Percentiles rank a stretch among this genome's conserved stretches.
These are phyloP conservation scores for Phylloscopus trochilus DNA, from an alignment of 2,113 vertebrate genomes.

Conservation along the genomic window DNA sequence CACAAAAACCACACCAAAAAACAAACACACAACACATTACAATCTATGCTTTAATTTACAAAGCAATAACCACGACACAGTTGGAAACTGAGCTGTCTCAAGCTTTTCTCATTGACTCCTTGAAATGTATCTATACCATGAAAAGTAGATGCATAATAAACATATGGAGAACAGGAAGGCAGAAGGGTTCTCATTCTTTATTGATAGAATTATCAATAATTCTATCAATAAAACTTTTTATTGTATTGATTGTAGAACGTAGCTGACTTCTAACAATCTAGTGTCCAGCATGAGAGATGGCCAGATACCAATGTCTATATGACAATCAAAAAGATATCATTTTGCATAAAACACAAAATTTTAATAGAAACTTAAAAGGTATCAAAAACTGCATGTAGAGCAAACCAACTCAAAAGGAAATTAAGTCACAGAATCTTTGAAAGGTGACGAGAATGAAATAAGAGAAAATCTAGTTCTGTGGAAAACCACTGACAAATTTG, in stretches of 20 bases:
- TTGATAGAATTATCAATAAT: not conserved
- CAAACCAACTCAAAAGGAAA: not conserved
- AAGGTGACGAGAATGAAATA: not conserved
- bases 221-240: not conserved
- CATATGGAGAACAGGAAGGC: not conserved
- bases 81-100: slow-evolving; percentile 17
- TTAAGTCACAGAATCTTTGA: not conserved
- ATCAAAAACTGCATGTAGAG: not conserved
- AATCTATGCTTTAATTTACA: slow-evolving; percentile 55
- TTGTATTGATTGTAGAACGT: not conserved
- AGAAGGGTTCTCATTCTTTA: not conserved
- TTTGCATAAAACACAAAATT: not conserved
- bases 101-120: not conserved
- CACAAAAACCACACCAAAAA: not conserved
- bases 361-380: not conserved
- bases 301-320: not conserved
- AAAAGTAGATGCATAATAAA: not conserved
- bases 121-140: not conserved
- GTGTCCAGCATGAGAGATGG: not conserved
- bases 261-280: not conserved
- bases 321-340: not conserved
- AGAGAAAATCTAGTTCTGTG: not conserved
- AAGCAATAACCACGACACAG: slow-evolving; percentile 36
- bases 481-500: not conserved
- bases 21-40: slow-evolving; percentile 25